Base-by-base conservation (phyloP, 1,140 invertebrate genomes). In the Yoshiicerus persimilis region DNA sequence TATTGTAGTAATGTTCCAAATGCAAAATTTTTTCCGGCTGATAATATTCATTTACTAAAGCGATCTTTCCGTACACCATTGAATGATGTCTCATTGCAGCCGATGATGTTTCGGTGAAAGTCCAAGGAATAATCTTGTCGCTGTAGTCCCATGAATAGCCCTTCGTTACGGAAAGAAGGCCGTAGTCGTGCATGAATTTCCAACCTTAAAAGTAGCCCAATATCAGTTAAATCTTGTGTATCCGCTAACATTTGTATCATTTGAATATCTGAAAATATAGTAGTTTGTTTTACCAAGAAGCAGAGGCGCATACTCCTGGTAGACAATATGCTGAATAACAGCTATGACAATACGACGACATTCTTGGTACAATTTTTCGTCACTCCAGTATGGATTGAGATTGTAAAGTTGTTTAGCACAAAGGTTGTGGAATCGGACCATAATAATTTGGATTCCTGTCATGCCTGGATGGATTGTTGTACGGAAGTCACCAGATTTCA, bases 61-160 rank as follows among this genome's bases (percentile, higher is more conserved):
- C 34, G 23, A 91, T 88, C 36, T 90, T 86, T 11, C 90, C 90
- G 66, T 91, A 90, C 39, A 91, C 88, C 39, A 87, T 86, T 1
- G 91, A 89, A 83, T 95, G 94, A 88, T 94, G 93, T 86, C 94
- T 91, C 90, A 93, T 94, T 16, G 94, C 95, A 30, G 94, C 94
- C 8, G 93, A 91, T 11, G 92, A 91, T 88, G 94, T 94, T 87
- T 92, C 92, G 87, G 93, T 93, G 9, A 92, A 90, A 23, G 93
- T 92, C 25, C 91, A 91, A 3, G 93, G 92, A 87, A 93, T 92
- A 2, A 93, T 75, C 8, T 90, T 86, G 4, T 90, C 80, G 88
- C 93, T 90, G 88, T 94, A 94, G 66, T 91, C 91, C 39, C 90
- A 91, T 20, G 88, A 90, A 84, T 90, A 92, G 4, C 92, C 92